Base-by-base conservation (phyloP, 2,797 vertebrate species). In the Sebastes itinus region DNA sequence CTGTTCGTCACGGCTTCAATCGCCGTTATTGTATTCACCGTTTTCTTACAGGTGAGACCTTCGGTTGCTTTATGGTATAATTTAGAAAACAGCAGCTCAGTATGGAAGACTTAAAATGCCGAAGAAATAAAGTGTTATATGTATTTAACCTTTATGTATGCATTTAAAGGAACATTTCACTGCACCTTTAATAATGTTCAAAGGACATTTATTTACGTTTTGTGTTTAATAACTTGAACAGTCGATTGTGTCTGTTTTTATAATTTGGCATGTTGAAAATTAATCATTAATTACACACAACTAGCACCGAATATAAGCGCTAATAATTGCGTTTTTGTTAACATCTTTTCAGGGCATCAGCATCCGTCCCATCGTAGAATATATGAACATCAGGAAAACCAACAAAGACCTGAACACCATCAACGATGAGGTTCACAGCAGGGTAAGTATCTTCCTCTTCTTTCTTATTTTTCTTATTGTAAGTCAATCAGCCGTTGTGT, bases 1-100 rank as follows among this genome's bases (percentile, higher is more conserved):
- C 94, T 99, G 65, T 98, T 99, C 81, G 95, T 98, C 89, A 99
- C 98, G 0, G 95, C 97, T 18, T 97, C 96, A 0, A 96, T 98
- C 0, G 95, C 96, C 13, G 86, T 98, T 55, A 99, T 99, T 76
- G 95, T 98, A 84, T 98, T 99, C 67, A 99, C 98, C 0, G 97
- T 99, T 77, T 98, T 98, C 85, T 94, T 99, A 87, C 97, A 98
- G 97, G 98, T 98, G 92, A 27, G 65, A 5, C 4, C 30, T 30
- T 11, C 7, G 2, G 58, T 1, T 30, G 27, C 14, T 56, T 14
- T 13, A 8, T 61, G 5, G 14, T 25, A 4, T 12, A 1, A 18
- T 55, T 68, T 52, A 18, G 0, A 52, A 8, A 7, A 38, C 33
- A 33, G 49, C 16, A 38, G 42, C 16, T 30, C 8, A 10, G 30